Percentiles rank a stretch among this genome's conserved stretches.
phyloP scores from a whole-genome alignment of 64 coral and sea anemone species.

The Orbicella faveolata region DNA sequence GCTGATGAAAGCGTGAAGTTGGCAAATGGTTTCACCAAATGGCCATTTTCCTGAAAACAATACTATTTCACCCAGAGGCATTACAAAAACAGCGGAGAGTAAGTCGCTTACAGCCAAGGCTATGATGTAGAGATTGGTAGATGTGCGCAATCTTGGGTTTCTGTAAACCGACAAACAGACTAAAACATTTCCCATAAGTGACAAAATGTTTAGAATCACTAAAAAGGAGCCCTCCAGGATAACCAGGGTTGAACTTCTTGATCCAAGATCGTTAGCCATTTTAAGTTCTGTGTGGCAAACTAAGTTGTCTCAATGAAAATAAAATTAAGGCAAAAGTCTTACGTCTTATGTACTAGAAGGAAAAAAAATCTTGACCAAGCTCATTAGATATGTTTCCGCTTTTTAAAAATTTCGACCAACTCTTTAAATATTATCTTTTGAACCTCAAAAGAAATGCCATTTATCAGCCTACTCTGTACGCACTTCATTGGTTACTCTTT shows the following conservation, averaged over 20 bases:
- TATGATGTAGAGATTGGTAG: constrained; percentile 22
- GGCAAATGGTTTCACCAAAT: constrained; percentile 18
- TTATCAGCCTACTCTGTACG: too few relatives aligned
- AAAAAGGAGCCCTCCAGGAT: constrained; percentile 8
- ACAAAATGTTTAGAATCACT: constrained; percentile 8
- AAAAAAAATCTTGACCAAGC: too few relatives aligned
- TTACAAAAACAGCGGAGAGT: constrained; percentile 12
- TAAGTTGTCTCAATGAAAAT: background rate
- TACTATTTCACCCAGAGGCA: background rate
- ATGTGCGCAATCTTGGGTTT: constrained; percentile 18
- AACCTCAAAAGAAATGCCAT: too few relatives aligned
- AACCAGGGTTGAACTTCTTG: background rate
- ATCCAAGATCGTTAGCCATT: constrained; percentile 20
- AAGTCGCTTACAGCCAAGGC: constrained; percentile 27
- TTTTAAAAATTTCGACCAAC: too few relatives aligned
- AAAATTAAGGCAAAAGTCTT: too few relatives aligned
- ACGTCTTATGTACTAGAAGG: too few relatives aligned
- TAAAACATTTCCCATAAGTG: constrained; percentile 2
- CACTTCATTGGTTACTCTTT: too few relatives aligned
- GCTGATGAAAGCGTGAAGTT: constrained; percentile 22
- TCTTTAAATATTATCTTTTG: too few relatives aligned
- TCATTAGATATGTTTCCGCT: too few relatives aligned
- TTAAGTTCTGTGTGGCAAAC: background rate
- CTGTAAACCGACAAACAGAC: constrained; percentile 8
- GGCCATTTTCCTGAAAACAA: constrained; percentile 17